Evolutionary conservation across 2,888 invertebrate species (phyloP).

Genomic region (Folsomia candida): DNA sequence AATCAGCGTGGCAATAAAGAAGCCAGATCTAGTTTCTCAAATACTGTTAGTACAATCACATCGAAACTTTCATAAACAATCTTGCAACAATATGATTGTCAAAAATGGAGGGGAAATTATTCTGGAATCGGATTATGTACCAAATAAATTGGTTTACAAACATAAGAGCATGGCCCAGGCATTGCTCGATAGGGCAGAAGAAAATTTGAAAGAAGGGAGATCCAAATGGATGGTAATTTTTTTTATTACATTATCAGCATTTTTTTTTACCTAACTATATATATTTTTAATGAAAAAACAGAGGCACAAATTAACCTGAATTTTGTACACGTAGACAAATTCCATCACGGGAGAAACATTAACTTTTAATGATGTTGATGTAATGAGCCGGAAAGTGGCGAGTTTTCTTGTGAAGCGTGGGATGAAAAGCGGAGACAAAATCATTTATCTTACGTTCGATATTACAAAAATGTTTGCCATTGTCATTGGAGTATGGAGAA

Average conservation of each 20-base stretch:
- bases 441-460: conserved; percentile 45
- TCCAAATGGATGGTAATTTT: conserved; percentile 44
- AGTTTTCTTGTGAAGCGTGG: conserved; percentile 44
- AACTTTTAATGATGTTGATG: conserved; percentile 41
- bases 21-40: background rate
- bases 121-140: conserved; percentile 26
- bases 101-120: conserved; percentile 23
- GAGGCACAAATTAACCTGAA: background rate
- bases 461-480: conserved; percentile 45
- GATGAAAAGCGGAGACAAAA: conserved; percentile 45
- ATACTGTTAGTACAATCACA: too few relatives aligned
- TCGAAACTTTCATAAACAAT: too few relatives aligned
- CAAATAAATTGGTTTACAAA: conserved; percentile 24
- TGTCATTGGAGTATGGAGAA: conserved; percentile 44
- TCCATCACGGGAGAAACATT: conserved; percentile 38
- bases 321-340: conserved; percentile 37
- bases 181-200: conserved; percentile 35
- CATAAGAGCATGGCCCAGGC: conserved; percentile 36
- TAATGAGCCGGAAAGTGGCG: conserved; percentile 34
- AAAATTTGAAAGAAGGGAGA: conserved; percentile 32
- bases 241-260: background rate
- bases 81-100: background rate
- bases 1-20: background rate
- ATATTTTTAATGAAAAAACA: background rate
- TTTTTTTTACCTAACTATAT: conserved; percentile 5